Evolutionary conservation across 2,797 vertebrate genomes (phyloP).

Genomic region (Enteromius thamalakanensis): DNA sequence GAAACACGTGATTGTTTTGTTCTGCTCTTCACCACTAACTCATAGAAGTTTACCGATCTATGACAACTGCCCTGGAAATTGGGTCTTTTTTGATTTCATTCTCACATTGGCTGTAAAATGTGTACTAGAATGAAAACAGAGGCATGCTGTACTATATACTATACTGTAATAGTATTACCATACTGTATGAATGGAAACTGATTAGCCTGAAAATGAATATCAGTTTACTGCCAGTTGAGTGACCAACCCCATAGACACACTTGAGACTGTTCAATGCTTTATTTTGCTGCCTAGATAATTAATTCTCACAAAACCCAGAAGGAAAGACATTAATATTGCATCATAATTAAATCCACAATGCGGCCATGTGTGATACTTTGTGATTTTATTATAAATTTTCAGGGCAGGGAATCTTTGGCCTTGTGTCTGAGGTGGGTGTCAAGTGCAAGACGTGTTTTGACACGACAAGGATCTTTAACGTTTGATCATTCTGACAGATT

Average conservation of each 20-base stretch:
- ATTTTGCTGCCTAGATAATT: conserved; percentile 19
- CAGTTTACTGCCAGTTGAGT: not conserved
- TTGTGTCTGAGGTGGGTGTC: conserved; percentile 18
- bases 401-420: not conserved
- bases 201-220: not conserved
- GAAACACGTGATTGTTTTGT: not conserved
- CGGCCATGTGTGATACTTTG: not conserved
- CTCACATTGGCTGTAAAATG: not conserved
- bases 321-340: not conserved
- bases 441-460: conserved; percentile 11
- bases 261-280: not conserved
- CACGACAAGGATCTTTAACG: conserved; percentile 34
- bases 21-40: not conserved
- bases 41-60: not conserved
- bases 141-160: not conserved
- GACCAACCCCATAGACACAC: conserved; percentile 12
- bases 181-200: not conserved
- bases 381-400: not conserved
- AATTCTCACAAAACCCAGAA: not conserved
- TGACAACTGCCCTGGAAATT: not conserved
- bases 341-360: conserved; percentile 15
- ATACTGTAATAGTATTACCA: not conserved
- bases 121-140: not conserved
- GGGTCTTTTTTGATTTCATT: not conserved
- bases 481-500: conserved; percentile 21